phyloP scores from a whole-genome alignment of 2,888 invertebrate genomes.

The Campoplex capitator region DNA sequence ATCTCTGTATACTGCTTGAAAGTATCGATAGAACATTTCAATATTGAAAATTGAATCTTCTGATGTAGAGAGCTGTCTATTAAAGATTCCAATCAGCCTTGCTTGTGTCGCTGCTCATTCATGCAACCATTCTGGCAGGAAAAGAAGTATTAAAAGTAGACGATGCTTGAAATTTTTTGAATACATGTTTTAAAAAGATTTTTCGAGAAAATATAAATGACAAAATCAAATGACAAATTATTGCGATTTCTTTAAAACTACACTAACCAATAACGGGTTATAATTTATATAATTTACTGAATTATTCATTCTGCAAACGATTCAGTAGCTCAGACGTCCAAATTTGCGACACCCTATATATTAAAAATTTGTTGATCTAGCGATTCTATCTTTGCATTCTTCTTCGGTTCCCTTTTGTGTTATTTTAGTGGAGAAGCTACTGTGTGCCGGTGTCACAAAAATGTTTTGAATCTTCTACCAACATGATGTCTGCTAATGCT shows the following conservation, averaged over 20 bases:
- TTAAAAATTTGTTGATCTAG: conserved; percentile 20
- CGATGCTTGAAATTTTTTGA: background rate
- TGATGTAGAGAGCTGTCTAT: background rate
- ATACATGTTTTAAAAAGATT: background rate
- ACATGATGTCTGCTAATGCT: conserved; percentile 22
- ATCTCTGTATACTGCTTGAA: background rate
- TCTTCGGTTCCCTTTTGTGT: conserved; percentile 66
- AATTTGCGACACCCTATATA: conserved; percentile 3
- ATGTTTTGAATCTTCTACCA: conserved; percentile 70
- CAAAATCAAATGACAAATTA: background rate
- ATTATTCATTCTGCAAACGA: background rate
- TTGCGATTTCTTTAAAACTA: background rate
- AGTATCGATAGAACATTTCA: background rate
- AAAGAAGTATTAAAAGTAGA: too few relatives aligned
- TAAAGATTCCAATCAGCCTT: too few relatives aligned
- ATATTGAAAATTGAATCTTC: background rate
- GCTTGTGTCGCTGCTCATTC: too few relatives aligned
- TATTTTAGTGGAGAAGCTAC: conserved; percentile 79
- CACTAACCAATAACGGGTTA: too few relatives aligned
- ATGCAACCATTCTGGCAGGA: too few relatives aligned
- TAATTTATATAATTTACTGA: background rate
- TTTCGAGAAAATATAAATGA: background rate
- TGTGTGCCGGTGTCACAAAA: conserved; percentile 76
- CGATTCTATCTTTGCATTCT: conserved; percentile 21
- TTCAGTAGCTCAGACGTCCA: background rate